phyloP scores from a whole-genome alignment of 2,888 invertebrate genomes.

The Agriopis leucophaearia region DNA sequence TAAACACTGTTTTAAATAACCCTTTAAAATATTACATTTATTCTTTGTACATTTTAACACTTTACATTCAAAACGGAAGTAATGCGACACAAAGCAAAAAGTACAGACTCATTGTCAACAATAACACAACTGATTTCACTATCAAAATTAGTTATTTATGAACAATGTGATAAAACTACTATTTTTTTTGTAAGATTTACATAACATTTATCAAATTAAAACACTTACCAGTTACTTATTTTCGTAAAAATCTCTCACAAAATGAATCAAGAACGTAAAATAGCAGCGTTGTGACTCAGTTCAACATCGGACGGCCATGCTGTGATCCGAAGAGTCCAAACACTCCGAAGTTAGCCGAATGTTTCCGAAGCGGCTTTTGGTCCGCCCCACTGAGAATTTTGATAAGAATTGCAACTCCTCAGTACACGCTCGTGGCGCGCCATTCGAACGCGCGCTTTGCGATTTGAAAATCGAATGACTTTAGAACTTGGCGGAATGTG shows the following conservation, averaged over 20 bases:
- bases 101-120: constrained; percentile 58
- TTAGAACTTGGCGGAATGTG: constrained; percentile 30
- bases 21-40: not conserved
- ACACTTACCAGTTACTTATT: constrained; percentile 63
- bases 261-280: constrained; percentile 39
- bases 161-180: not conserved
- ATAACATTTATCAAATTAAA: not conserved
- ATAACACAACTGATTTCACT: constrained; percentile 38
- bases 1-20: not conserved
- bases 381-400: constrained; percentile 41
- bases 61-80: not conserved
- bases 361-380: constrained; percentile 53
- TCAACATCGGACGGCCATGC: constrained; percentile 70
- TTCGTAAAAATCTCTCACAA: constrained; percentile 50
- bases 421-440: constrained; percentile 74
- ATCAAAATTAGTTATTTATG: constrained; percentile 13
- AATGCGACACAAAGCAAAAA: constrained; percentile 29
- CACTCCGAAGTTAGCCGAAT: constrained; percentile 71
- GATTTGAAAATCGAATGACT: constrained; percentile 51
- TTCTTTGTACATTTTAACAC: not conserved
- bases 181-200: not conserved
- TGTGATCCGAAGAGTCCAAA: constrained; percentile 63
- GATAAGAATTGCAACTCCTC: constrained; percentile 69
- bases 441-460: constrained; percentile 55
- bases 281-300: constrained; percentile 71